Conservation (phyloP, 1,140 invertebrate species). For the Drusus annulatus region DNA sequence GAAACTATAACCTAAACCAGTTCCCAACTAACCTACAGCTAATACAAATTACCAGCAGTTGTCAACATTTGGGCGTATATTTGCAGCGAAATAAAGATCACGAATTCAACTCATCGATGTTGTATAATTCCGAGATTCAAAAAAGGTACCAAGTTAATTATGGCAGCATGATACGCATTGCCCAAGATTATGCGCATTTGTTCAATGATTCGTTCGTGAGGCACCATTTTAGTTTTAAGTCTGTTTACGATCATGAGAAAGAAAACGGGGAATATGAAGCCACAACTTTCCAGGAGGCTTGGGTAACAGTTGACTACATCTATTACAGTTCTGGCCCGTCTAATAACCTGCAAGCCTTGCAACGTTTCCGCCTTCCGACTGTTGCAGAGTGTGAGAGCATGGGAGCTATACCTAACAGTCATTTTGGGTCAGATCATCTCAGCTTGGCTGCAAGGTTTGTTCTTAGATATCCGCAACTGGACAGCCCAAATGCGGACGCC, state of each 20-base stretch:
- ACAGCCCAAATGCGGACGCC: too few species aligned
- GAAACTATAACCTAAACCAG: slow-evolving; percentile 64
- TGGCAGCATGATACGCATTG: slow-evolving; percentile 40
- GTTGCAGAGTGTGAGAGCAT: slow-evolving; percentile 46
- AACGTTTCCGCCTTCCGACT: slow-evolving; percentile 54
- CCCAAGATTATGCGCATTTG: slow-evolving; percentile 57
- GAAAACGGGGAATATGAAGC: slow-evolving; percentile 69
- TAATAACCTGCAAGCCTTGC: slow-evolving; percentile 18
- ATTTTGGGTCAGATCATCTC: slow-evolving; percentile 55
- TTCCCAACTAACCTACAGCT: slow-evolving; percentile 53
- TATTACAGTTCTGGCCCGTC: slow-evolving; percentile 73
- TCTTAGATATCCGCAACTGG: background rate
- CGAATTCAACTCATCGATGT: slow-evolving; percentile 58
- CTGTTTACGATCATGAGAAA: slow-evolving; percentile 72
- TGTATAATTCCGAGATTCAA: slow-evolving; percentile 59
- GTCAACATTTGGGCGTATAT: slow-evolving; percentile 75
- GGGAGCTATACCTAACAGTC: slow-evolving; percentile 47
- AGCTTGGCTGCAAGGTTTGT: slow-evolving; percentile 53
- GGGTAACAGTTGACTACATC: slow-evolving; percentile 88
- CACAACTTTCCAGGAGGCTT: slow-evolving; percentile 82
- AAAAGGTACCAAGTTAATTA: slow-evolving; percentile 23
- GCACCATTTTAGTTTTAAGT: slow-evolving; percentile 73
- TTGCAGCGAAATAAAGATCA: slow-evolving; percentile 54
- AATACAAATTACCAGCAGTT: slow-evolving; percentile 76
- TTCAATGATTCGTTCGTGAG: slow-evolving; percentile 69